These are phyloP conservation scores for Papilio dardanus DNA, from an alignment of 1,140 invertebrate genomes.

Conservation along the genomic window DNA sequence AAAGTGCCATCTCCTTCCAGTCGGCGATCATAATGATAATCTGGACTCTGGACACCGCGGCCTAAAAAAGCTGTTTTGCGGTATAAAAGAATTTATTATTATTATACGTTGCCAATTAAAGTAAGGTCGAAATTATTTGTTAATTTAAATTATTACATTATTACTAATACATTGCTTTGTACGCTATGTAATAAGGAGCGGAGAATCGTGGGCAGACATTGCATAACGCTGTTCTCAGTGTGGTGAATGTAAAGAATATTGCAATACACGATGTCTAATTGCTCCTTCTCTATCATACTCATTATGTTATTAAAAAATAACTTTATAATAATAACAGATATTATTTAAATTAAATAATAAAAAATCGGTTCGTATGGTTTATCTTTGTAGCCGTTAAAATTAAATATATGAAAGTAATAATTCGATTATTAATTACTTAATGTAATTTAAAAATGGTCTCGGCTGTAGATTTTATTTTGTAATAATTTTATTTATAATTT, in stretches of 20 bases:
- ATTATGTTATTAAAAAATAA: slow-evolving; percentile 16
- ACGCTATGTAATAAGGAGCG: not conserved
- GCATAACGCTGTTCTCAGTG: not conserved
- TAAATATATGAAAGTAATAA: too few relatives aligned
- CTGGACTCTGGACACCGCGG: too few relatives aligned
- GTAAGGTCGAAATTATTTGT: not conserved
- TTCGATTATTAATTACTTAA: too few relatives aligned
- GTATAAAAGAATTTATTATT: not conserved
- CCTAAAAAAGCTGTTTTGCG: too few relatives aligned
- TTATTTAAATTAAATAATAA: not conserved
- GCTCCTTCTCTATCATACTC: not conserved
- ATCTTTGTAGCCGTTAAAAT: too few relatives aligned
- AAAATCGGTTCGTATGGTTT: too few relatives aligned
- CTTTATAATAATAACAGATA: not conserved
- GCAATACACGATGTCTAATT: slow-evolving; percentile 11
- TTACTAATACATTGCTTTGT: not conserved
- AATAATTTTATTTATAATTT: too few relatives aligned
- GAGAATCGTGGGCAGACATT: not conserved
- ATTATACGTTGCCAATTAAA: not conserved
- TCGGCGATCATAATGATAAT: too few relatives aligned
- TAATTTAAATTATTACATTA: not conserved
- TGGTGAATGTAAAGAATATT: slow-evolving; percentile 13
- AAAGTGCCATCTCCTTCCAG: too few relatives aligned
- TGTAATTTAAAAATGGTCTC: too few relatives aligned
- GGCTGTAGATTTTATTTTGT: too few relatives aligned